Conservation (phyloP, 2,113 vertebrate genomes). For the Spilogale gracilis region DNA sequence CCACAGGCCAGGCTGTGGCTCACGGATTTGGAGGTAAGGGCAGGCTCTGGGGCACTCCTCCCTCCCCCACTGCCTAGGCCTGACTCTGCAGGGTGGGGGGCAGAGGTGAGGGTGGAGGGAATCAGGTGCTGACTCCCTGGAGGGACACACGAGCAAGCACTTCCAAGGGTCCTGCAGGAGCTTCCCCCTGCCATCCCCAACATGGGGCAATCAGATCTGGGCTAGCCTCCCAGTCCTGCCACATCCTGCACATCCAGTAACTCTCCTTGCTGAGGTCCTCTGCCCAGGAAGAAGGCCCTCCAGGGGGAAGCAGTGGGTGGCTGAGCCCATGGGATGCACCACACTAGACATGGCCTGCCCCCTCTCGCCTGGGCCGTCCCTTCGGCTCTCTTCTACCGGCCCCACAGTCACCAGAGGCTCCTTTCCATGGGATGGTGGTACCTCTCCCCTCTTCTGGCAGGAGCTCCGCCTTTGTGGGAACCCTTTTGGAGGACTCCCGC, state of each 20-base stretch:
- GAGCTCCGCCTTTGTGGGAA: background rate
- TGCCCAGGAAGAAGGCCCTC: background rate
- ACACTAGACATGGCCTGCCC: rapidly evolving
- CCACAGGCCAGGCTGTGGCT: background rate
- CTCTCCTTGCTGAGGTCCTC: background rate
- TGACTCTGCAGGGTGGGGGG: background rate
- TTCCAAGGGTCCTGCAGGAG: background rate
- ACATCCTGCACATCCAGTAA: background rate
- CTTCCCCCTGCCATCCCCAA: too few species aligned
- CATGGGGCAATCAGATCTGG: background rate
- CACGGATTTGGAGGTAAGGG: background rate
- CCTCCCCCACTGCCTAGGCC: background rate
- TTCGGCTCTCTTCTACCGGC: background rate
- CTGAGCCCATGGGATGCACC: background rate
- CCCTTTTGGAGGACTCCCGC: background rate
- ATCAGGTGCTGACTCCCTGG: background rate
- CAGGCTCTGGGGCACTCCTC: background rate
- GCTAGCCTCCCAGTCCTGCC: background rate
- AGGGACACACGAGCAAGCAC: background rate
- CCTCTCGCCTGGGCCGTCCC: background rate
- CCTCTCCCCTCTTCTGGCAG: background rate
- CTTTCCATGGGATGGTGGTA: background rate
- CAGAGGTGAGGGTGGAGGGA: too few species aligned
- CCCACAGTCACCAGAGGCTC: background rate
- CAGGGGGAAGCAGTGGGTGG: background rate